A percentile compares a stretch with the other conserved stretches of the same genome.
Conservation (phyloP, 64 coral and sea anemone species). For the Porites lutea region DNA sequence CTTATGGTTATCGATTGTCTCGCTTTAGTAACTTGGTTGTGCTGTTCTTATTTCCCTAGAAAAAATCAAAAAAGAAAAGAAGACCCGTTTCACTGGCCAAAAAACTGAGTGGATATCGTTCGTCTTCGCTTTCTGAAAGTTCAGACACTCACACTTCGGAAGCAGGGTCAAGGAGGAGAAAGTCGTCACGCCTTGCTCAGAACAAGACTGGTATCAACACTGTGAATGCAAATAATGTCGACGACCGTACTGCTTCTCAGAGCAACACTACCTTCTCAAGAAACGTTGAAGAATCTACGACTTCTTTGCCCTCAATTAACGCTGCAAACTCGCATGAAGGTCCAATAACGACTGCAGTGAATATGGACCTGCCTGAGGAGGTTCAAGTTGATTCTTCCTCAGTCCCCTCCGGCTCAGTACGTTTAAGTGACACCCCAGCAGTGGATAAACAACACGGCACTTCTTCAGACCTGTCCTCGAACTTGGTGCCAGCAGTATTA, state of each 20-base stretch:
- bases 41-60: background rate
- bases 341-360: background rate
- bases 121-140: constrained; percentile 24
- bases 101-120: constrained; percentile 36
- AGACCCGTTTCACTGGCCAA: constrained; percentile 17
- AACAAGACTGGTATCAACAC: background rate
- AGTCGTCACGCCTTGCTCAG: background rate
- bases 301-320: background rate
- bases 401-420: too few species aligned
- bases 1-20: too few species aligned
- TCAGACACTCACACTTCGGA: constrained; percentile 9
- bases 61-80: constrained; percentile 32
- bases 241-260: background rate
- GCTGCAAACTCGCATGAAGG: background rate
- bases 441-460: too few species aligned
- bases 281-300: background rate
- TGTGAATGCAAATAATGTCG: background rate
- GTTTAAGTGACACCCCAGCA: too few species aligned
- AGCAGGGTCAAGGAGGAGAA: background rate
- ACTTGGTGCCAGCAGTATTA: too few species aligned
- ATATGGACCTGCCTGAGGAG: background rate
- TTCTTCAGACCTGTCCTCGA: too few species aligned
- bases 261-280: background rate
- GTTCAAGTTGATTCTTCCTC: background rate
- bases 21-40: too few species aligned